Percentiles rank a stretch among this genome's conserved stretches.
These are phyloP conservation scores for Philereme transversata DNA, from an alignment of 2,888 invertebrate genomes.

Conservation along the genomic window DNA sequence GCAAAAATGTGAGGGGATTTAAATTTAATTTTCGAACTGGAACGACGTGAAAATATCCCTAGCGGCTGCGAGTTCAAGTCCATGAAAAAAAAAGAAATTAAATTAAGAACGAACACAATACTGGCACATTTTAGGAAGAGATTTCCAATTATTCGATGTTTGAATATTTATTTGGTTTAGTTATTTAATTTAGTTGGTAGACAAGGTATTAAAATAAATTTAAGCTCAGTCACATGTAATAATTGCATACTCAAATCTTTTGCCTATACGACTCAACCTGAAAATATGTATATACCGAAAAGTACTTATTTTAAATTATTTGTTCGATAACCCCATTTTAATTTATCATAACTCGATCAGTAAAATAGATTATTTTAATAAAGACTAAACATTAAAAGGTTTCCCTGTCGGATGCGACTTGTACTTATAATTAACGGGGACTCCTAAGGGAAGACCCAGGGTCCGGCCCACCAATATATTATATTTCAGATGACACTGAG, in stretches of 20 bases:
- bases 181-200: no score
- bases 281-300: no score
- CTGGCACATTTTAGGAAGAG: not conserved
- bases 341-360: slow-evolving; percentile 10
- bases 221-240: not conserved
- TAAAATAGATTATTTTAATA: slow-evolving; percentile 35
- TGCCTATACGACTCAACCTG: no score
- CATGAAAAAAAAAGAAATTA: slow-evolving; percentile 51
- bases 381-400: slow-evolving; percentile 68
- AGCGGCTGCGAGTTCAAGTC: slow-evolving; percentile 70
- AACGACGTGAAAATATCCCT: slow-evolving; percentile 77
- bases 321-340: not conserved
- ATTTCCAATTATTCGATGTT: not conserved
- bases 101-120: slow-evolving; percentile 47
- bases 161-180: not conserved
- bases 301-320: no score
- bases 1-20: slow-evolving; percentile 79
- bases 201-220: not conserved
- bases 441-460: slow-evolving; percentile 77
- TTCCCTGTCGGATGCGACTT: slow-evolving; percentile 71
- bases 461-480: slow-evolving; percentile 78
- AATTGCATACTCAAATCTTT: not conserved
- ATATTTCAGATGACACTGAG: slow-evolving; percentile 79
- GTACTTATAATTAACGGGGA: slow-evolving; percentile 86
- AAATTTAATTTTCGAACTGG: slow-evolving; percentile 81